phyloP scores from a whole-genome alignment of 2,888 invertebrate genomes.

The Furcula furcula region DNA sequence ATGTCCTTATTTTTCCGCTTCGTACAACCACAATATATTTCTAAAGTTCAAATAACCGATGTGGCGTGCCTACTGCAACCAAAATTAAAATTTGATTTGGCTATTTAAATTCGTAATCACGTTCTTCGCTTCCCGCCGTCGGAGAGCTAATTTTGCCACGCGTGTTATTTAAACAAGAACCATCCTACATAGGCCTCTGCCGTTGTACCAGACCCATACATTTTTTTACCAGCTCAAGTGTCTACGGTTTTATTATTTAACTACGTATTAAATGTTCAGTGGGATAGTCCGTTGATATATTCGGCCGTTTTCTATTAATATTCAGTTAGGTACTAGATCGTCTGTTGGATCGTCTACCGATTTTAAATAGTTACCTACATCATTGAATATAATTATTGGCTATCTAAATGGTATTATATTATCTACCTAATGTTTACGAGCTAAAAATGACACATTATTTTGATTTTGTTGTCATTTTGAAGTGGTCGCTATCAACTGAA shows the following conservation, averaged over 20 bases:
- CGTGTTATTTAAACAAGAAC: conserved; percentile 29
- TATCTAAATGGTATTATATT: conserved; percentile 10
- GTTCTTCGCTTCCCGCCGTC: conserved; percentile 44
- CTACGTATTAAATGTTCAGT: conserved; percentile 8
- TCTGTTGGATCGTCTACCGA: conserved; percentile 9
- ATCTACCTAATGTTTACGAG: background rate
- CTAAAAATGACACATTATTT: background rate
- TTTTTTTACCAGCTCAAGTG: conserved; percentile 11
- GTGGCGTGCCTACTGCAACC: conserved; percentile 38
- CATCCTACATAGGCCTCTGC: conserved; percentile 33
- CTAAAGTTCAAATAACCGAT: conserved; percentile 21
- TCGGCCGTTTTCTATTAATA: conserved; percentile 22
- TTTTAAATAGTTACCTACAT: conserved; percentile 15
- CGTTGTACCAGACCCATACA: conserved; percentile 8
- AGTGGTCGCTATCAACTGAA: background rate
- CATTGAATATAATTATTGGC: conserved; percentile 14
- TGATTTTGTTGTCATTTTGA: background rate
- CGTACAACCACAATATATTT: background rate
- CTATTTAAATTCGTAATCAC: conserved; percentile 73
- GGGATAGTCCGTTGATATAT: conserved; percentile 22
- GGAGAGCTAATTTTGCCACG: conserved; percentile 47
- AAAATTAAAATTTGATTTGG: conserved; percentile 73
- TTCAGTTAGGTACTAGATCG: conserved; percentile 9
- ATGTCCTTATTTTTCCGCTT: too few relatives aligned
- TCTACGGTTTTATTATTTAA: conserved; percentile 9